Evolutionary conservation across 2,797 vertebrate species (phyloP), one percentile per base, ranked within the genome.

Genomic region (Sebastolobus alascanus): DNA sequence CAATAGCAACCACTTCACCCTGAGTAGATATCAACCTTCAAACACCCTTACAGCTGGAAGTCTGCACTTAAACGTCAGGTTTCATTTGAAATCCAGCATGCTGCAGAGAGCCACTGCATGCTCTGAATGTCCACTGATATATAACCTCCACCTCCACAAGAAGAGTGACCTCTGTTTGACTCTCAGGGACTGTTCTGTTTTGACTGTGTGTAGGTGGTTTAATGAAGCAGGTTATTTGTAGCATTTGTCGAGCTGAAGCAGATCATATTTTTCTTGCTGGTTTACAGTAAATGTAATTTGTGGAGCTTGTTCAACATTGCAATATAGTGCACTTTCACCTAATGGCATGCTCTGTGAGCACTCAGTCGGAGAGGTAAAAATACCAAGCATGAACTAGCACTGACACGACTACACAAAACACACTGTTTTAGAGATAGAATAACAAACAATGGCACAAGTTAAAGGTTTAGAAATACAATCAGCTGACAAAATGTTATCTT

Each of bases 251-350:
- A 0, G 29, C 6, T 37, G 22, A 25, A 70, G 12, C 9, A 18
- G 14, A 0, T 10, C 14, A 8, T 12, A 31, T 31, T 50, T 61
- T 20, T 43, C 10, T 43, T 52, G 7, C 64, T 40, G 31, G 50
- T 70, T 80, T 43, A 22, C 50, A n/a, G 50, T n/a, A 13, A 69
- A 73, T 73, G n/a, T 22, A 54, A 52, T 60, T 64, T 69, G 22
- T 75, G 27, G n/a, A 25, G 31, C 46, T 61, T n/a, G 9, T 63
- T 9, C 22, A 35, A 29, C 20, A 14, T 66, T 67, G 18, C 9
- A 13, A 46, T 35, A 40, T 4, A 33, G 16, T 59, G 13, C 18
- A 67, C 38, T 65, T 58, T 58, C 6, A 33, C 73, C 31, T 77
- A 27, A 50, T 50, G 29, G 40, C 8, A 33, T 58, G 6, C 13